Percentiles rank a stretch among this genome's conserved stretches.
These are phyloP conservation scores for Phylloscopus trochilus DNA, from an alignment of 2,113 vertebrate genomes.

Conservation along the genomic window DNA sequence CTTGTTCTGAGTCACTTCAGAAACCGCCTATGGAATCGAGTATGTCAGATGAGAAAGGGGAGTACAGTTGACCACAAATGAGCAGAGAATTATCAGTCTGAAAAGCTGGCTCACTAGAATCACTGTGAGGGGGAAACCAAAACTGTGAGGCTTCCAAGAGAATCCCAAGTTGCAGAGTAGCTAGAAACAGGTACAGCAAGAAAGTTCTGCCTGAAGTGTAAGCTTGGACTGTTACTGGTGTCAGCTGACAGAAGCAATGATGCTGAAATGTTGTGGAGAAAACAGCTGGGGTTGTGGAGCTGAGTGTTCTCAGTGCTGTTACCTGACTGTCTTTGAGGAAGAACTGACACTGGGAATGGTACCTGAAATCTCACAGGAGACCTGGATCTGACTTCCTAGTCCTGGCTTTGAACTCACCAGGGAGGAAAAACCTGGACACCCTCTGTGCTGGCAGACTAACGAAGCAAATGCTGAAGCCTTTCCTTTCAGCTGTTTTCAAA, in stretches of 20 bases:
- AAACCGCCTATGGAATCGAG: neutral
- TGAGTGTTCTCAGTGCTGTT: neutral
- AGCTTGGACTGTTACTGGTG: accelerated
- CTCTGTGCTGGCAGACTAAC: neutral
- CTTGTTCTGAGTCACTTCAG: neutral
- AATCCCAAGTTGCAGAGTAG: neutral
- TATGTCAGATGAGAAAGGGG: neutral
- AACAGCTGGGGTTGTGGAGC: accelerated
- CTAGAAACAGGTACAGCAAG: neutral
- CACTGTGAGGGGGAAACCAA: neutral
- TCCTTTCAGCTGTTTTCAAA: neutral
- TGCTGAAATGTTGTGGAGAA: neutral
- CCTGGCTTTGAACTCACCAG: neutral
- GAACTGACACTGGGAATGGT: neutral
- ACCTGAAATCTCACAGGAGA: neutral
- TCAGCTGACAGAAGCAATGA: neutral
- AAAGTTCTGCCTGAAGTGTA: neutral
- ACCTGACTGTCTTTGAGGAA: neutral
- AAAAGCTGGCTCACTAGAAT: neutral
- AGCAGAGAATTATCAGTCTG: neutral
- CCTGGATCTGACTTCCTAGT: neutral
- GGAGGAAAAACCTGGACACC: accelerated
- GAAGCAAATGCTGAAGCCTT: neutral
- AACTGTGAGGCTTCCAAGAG: neutral
- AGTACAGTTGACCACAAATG: neutral